These are phyloP conservation scores for Tiphia femorata DNA, from an alignment of 2,888 invertebrate genomes.

Conservation along the genomic window DNA sequence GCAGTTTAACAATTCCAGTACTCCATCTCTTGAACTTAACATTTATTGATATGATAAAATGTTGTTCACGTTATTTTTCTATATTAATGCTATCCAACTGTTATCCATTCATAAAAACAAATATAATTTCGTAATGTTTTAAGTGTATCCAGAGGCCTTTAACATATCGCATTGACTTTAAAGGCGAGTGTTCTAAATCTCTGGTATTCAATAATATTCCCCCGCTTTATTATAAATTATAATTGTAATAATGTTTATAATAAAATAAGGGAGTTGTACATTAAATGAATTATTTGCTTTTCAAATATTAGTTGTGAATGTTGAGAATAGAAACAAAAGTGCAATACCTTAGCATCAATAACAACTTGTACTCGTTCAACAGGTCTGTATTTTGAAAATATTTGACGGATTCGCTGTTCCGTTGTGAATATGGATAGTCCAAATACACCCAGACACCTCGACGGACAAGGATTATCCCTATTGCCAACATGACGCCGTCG, in stretches of 20 bases:
- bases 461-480: slow-evolving; percentile 88
- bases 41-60: no score
- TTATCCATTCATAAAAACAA: background rate
- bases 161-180: slow-evolving; percentile 53
- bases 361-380: slow-evolving; percentile 95
- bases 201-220: slow-evolving; percentile 56
- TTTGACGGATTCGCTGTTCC: slow-evolving; percentile 90
- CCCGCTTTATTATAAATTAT: no score
- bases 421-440: slow-evolving; percentile 94
- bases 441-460: slow-evolving; percentile 93
- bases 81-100: no score
- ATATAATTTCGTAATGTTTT: slow-evolving; percentile 20
- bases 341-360: slow-evolving; percentile 89
- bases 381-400: slow-evolving; percentile 92
- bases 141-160: slow-evolving; percentile 67
- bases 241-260: no score
- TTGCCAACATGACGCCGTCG: slow-evolving; percentile 84
- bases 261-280: no score
- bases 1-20: background rate
- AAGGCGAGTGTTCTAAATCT: slow-evolving; percentile 62
- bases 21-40: no score
- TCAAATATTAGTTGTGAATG: background rate
- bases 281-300: no score
- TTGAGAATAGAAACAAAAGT: background rate
- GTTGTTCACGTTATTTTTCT: no score